These are phyloP conservation scores for Nemoura dubitans DNA, from an alignment of 2,888 invertebrate species.

Conservation along the genomic window DNA sequence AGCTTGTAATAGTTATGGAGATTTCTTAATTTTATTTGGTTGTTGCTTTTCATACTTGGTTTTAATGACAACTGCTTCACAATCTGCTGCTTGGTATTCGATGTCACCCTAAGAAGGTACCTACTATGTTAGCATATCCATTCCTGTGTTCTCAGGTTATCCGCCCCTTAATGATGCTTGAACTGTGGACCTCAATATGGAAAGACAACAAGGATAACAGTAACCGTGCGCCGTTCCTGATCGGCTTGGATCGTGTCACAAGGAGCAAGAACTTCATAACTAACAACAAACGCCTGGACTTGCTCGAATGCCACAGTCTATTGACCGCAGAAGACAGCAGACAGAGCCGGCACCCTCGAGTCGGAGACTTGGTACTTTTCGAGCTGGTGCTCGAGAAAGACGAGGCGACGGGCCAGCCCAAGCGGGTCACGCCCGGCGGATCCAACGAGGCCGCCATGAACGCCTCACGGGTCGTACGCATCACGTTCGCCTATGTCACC, in stretches of 20 bases:
- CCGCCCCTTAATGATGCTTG: conserved; percentile 68
- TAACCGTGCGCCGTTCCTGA: conserved; percentile 19
- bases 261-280: background rate
- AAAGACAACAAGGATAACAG: background rate
- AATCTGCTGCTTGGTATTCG: no score
- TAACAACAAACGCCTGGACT: conserved; percentile 49
- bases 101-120: no score
- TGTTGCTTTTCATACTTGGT: no score
- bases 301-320: conserved; percentile 55
- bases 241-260: background rate
- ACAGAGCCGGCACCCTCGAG: conserved; percentile 53
- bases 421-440: background rate
- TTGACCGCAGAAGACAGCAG: conserved; percentile 53
- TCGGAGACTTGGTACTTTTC: conserved; percentile 57
- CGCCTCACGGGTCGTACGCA: conserved; percentile 39
- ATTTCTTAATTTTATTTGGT: no score
- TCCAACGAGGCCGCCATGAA: conserved; percentile 39
- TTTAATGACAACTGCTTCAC: no score
- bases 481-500: conserved; percentile 56
- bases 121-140: no score
- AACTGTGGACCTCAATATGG: conserved; percentile 68
- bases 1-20: no score
- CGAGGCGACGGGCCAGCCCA: conserved; percentile 1
- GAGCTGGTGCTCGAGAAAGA: conserved; percentile 52
- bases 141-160: no score